phyloP scores from a whole-genome alignment of 2,797 vertebrate species.

The Gambelia wislizenii region DNA sequence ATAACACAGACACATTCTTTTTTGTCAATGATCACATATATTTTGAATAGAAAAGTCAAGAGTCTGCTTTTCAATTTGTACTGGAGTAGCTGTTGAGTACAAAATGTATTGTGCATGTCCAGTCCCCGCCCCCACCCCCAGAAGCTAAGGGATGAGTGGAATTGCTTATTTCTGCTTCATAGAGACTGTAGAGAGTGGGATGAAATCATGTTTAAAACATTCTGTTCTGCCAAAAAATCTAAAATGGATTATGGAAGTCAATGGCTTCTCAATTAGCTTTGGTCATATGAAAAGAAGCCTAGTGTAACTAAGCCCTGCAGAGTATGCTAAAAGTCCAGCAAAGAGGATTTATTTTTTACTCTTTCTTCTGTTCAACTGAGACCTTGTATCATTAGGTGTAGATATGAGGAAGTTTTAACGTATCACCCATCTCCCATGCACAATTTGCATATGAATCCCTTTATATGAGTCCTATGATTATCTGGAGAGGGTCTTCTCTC shows the following conservation, averaged over 20 bases:
- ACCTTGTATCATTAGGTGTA: neutral
- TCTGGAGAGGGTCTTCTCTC: too few relatives aligned
- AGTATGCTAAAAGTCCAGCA: neutral
- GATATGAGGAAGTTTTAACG: neutral
- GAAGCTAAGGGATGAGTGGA: neutral
- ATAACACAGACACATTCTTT: neutral
- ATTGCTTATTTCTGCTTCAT: neutral
- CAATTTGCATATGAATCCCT: neutral
- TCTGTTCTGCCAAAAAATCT: neutral
- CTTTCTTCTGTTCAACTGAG: neutral
- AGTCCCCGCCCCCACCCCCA: neutral
- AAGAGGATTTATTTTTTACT: neutral
- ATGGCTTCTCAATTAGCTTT: neutral
- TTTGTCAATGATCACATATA: neutral
- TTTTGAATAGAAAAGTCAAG: neutral
- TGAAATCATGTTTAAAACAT: neutral
- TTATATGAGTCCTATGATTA: neutral
- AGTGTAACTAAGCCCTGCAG: neutral
- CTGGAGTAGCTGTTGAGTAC: neutral
- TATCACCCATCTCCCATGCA: neutral
- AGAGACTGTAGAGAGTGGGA: neutral
- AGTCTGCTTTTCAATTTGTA: neutral
- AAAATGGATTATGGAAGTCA: neutral
- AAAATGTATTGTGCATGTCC: neutral
- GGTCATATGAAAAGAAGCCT: neutral